Evolutionary conservation across 2,113 vertebrate genomes (phyloP).

Genomic region (Atlantisia rogersi): DNA sequence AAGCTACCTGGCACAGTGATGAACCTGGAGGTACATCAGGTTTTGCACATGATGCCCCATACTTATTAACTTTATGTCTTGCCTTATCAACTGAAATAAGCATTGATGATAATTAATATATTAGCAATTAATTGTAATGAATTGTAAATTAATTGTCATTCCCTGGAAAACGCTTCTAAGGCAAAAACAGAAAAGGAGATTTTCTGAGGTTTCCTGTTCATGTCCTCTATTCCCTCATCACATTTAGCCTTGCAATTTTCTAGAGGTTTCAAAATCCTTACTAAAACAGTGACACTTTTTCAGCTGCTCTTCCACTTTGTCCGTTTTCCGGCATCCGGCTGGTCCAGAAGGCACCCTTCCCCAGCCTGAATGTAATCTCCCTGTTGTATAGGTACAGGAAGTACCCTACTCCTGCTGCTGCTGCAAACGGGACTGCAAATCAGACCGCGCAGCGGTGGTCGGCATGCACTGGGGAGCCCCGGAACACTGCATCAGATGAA

Average conservation of each 20-base stretch:
- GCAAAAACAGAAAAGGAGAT: neutral
- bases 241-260: neutral
- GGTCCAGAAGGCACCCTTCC: neutral
- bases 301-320: neutral
- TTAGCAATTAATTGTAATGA: conserved; percentile 17
- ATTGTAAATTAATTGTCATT: neutral
- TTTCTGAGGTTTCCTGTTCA: neutral
- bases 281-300: neutral
- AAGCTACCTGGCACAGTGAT: neutral
- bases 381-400: neutral
- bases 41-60: conserved; percentile 14
- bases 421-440: neutral
- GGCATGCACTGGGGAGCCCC: rapidly evolving
- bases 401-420: neutral
- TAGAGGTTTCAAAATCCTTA: neutral
- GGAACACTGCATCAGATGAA: rapidly evolving
- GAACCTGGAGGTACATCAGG: neutral
- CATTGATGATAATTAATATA: conserved; percentile 30
- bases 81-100: conserved; percentile 6
- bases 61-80: neutral
- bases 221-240: neutral
- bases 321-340: neutral
- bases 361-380: neutral
- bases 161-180: neutral
- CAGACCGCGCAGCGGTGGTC: rapidly evolving